A percentile compares a stretch with the other conserved stretches of the same genome.
phyloP scores from a whole-genome alignment of 2,113 vertebrate genomes.

The Notothenia coriiceps region DNA sequence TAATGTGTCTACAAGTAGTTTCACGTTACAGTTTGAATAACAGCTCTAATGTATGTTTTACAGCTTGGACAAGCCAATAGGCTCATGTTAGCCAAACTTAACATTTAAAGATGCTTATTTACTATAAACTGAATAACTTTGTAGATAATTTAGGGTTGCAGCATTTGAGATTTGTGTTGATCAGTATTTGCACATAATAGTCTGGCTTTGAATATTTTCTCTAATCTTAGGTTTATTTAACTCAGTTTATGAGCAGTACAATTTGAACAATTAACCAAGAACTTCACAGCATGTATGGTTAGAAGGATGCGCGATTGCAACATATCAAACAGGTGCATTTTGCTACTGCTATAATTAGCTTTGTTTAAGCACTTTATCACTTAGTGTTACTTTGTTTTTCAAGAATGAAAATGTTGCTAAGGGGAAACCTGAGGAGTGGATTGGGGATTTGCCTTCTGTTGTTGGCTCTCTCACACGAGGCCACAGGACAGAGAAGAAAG shows the following conservation, averaged over 20 bases:
- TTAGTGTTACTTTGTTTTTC: slow-evolving; percentile 13
- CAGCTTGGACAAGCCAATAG: neutral
- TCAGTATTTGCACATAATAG: neutral
- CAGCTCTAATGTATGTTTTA: neutral
- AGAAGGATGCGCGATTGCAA: neutral
- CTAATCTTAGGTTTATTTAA: neutral
- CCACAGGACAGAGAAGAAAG: slow-evolving; percentile 81
- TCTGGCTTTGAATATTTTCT: slow-evolving; percentile 3
- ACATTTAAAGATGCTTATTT: neutral
- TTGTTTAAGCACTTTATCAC: neutral
- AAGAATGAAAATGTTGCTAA: slow-evolving; percentile 68
- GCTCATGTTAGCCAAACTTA: neutral
- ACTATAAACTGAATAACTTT: neutral
- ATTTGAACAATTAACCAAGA: neutral
- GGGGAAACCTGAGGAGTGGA: slow-evolving; percentile 82
- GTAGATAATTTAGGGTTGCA: neutral
- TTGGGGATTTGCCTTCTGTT: slow-evolving; percentile 77
- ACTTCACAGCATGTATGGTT: slow-evolving; percentile 22
- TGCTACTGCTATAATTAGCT: neutral
- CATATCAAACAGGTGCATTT: neutral
- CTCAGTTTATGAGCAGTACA: neutral
- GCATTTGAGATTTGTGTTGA: neutral
- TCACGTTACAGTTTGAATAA: neutral
- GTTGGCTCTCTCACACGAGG: slow-evolving; percentile 70
- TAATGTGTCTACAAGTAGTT: neutral